Evolutionary conservation across 2,113 vertebrate genomes (phyloP).

Genomic region (Larimichthys crocea): DNA sequence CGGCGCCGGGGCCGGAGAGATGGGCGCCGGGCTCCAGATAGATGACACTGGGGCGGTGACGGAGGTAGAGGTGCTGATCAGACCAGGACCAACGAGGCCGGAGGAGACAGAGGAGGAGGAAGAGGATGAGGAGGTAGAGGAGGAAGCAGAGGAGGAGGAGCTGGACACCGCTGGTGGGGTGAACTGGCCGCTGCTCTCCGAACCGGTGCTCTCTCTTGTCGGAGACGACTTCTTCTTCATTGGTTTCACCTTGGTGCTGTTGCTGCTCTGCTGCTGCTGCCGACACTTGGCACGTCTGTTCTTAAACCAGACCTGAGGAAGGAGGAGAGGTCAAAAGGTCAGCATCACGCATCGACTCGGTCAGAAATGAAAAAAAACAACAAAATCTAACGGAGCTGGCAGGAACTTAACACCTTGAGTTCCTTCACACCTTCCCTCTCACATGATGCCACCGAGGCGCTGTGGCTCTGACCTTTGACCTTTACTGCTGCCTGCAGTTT

Average conservation of each 20-base stretch:
- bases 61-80: conserved; percentile 83
- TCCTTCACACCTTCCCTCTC: not conserved
- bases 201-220: conserved; percentile 92
- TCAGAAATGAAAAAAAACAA: not conserved
- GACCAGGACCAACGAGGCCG: conserved; percentile 54
- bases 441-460: not conserved
- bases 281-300: conserved; percentile 90
- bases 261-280: conserved; percentile 92
- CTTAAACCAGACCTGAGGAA: conserved; percentile 96
- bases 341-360: too few relatives aligned
- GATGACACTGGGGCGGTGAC: conserved; percentile 89
- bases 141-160: conserved; percentile 87
- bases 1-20: conserved; percentile 90
- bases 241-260: conserved; percentile 89
- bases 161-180: conserved; percentile 90
- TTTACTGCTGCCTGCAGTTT: conserved; percentile 9
- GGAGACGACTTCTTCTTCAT: conserved; percentile 95
- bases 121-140: conserved; percentile 81
- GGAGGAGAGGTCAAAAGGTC: conserved; percentile 39
- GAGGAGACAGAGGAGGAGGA: conserved; percentile 64
- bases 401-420: not conserved
- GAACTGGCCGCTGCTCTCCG: conserved; percentile 96
- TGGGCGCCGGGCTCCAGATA: conserved; percentile 97
- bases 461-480: conserved; percentile 44
- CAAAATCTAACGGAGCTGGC: not conserved